These are phyloP conservation scores for Percina caprodes DNA, from an alignment of 2,113 vertebrate species.

Conservation along the genomic window DNA sequence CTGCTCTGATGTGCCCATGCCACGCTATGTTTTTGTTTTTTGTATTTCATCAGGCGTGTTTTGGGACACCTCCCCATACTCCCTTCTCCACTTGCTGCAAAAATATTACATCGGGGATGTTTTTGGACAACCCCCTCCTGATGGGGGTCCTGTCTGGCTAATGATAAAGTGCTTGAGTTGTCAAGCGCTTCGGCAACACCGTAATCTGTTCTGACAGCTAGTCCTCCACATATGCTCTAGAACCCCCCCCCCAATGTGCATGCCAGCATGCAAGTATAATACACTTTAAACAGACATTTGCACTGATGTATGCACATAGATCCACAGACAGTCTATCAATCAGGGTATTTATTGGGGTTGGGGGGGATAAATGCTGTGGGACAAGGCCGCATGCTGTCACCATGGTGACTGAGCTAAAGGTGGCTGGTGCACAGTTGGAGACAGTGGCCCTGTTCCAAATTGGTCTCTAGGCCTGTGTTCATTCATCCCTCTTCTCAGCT, in stretches of 20 bases:
- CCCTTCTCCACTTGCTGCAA: conserved; percentile 78
- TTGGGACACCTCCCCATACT: conserved; percentile 70
- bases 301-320: conserved; percentile 22
- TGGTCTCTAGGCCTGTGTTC: conserved; percentile 47
- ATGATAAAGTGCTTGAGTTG: conserved; percentile 85
- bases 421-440: conserved; percentile 60
- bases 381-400: conserved; percentile 56
- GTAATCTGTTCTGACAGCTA: conserved; percentile 85
- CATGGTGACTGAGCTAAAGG: conserved; percentile 67
- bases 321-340: conserved; percentile 83
- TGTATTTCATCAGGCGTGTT: conserved; percentile 64
- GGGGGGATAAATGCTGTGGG: conserved; percentile 54
- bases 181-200: conserved; percentile 82
- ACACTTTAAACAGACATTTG: conserved; percentile 42
- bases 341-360: conserved; percentile 63
- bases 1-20: conserved; percentile 47
- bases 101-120: conserved; percentile 77
- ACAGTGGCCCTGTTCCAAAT: conserved; percentile 65
- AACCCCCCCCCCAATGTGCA: conserved; percentile 28
- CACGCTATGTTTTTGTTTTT: conserved; percentile 39
- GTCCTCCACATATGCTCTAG: conserved; percentile 49
- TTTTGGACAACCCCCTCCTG: conserved; percentile 77
- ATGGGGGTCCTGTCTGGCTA: conserved; percentile 77
- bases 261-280: conserved; percentile 48
- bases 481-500: conserved; percentile 37